A percentile compares a stretch with the other conserved stretches of the same genome.
These are phyloP conservation scores for Neosilurus hyrtlii DNA, from an alignment of 2,797 vertebrate species.

Conservation along the genomic window DNA sequence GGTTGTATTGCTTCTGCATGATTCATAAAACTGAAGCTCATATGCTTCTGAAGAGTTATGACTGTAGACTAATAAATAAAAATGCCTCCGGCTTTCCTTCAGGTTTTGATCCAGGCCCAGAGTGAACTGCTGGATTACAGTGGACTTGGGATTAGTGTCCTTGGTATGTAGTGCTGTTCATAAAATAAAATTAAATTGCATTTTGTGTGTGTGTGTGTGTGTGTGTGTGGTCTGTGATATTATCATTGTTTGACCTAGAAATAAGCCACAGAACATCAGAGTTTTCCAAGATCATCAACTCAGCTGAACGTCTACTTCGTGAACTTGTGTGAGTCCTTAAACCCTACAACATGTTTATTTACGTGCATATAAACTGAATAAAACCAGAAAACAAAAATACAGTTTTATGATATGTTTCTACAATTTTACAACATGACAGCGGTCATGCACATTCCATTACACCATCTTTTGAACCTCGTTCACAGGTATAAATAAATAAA, in stretches of 20 bases:
- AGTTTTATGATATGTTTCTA: too few relatives aligned
- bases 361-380: not conserved
- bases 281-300: constrained; percentile 84
- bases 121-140: constrained; percentile 86
- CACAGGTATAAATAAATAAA: too few relatives aligned
- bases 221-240: not conserved
- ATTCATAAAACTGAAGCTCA: too few relatives aligned
- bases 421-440: too few relatives aligned
- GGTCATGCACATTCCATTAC: too few relatives aligned
- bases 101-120: constrained; percentile 91
- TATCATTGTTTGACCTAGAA: constrained; percentile 70
- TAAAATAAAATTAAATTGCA: not conserved
- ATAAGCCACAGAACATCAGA: constrained; percentile 95
- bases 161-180: constrained; percentile 76
- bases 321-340: constrained; percentile 86
- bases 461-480: too few relatives aligned
- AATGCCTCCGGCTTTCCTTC: constrained; percentile 47
- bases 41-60: too few relatives aligned
- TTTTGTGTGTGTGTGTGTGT: not conserved
- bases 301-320: constrained; percentile 79
- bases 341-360: not conserved
- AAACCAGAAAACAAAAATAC: too few relatives aligned
- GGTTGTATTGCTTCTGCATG: too few relatives aligned
- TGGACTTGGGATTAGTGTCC: constrained; percentile 86
- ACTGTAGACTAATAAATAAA: not conserved